phyloP scores from a whole-genome alignment of 2,888 invertebrate genomes.

The Drepana falcataria region DNA sequence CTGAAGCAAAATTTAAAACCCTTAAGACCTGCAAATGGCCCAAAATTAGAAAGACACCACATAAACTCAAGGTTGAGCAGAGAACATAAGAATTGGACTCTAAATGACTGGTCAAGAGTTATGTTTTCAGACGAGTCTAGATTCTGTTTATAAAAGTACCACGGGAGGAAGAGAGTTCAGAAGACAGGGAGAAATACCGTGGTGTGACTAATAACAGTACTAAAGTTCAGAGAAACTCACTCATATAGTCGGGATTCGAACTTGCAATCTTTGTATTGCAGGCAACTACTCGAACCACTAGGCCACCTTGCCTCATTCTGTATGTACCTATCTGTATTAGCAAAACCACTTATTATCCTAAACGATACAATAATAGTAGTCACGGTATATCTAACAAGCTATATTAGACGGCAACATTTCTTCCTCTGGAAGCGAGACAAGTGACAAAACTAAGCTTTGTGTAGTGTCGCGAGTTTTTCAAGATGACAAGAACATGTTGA shows the following conservation, averaged over 20 bases:
- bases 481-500: conserved; percentile 24
- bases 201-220: too few relatives aligned
- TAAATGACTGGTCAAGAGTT: conserved; percentile 3
- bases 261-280: too few relatives aligned
- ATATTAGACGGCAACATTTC: conserved; percentile 1
- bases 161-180: not conserved
- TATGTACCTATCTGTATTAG: too few relatives aligned
- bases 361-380: too few relatives aligned
- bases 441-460: conserved; percentile 14
- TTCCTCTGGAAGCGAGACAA: conserved; percentile 7
- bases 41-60: not conserved
- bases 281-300: too few relatives aligned
- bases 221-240: too few relatives aligned
- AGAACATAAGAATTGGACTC: conserved; percentile 2
- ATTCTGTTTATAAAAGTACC: not conserved
- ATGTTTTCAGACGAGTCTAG: conserved; percentile 6
- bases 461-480: conserved; percentile 10
- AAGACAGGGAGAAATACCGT: not conserved
- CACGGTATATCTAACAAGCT: not conserved
- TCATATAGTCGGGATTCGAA: too few relatives aligned
- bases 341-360: too few relatives aligned
- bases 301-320: too few relatives aligned
- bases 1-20: conserved; percentile 1
- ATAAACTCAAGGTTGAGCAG: not conserved
- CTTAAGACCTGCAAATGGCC: conserved; percentile 2